Evolutionary conservation across 1,140 invertebrate genomes (phyloP), one percentile per base, ranked within the genome.

Genomic region (Battus philenor): DNA sequence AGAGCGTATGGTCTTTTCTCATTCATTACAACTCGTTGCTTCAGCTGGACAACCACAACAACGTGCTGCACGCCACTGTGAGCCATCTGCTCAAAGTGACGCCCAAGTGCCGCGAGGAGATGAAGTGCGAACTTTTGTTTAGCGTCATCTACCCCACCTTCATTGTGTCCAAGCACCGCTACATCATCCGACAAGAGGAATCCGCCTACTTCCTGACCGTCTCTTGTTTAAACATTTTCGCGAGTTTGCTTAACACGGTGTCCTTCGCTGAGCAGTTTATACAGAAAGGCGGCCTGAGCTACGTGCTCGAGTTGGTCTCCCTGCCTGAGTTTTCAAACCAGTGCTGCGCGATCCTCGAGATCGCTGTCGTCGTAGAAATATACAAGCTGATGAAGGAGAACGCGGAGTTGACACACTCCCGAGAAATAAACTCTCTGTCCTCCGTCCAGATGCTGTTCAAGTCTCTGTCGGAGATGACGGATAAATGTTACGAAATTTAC

Each of bases 121-220:
- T 91, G 24, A 88, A 87, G 33, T 83, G 87, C 16, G 88, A 90
- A 44, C 68, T 91, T 5, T 73, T 91, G 0, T 87, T 89, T 34
- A 86, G 80, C 31, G 88, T 91, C 0, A 88, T 91, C 47, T 90
- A 89, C 54, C 90, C 90, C 0, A 88, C 87, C 0, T 91, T 91
- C 53, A 66, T 89, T 4, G 86, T 84, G 5, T 82, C 88, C 0
- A 90, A 90, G 52, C 75, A 81, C 26, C 53, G 68, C 31, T 89
- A 86, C 45, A 56, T 68, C 2, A 68, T 87, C 26, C 76, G 75
- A 7, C 52, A 63, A 10, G 84, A 79, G n/a, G 73, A 86, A 2
- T 66, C 76, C 0, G 81, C 86, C 0, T 90, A 89, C 30, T 91
- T 90, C 57, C 64, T 90, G 0, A 83, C 90, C 1, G 85, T 88